Evolutionary conservation across 2,113 vertebrate genomes (phyloP).

Genomic region (Cepphus grylle): DNA sequence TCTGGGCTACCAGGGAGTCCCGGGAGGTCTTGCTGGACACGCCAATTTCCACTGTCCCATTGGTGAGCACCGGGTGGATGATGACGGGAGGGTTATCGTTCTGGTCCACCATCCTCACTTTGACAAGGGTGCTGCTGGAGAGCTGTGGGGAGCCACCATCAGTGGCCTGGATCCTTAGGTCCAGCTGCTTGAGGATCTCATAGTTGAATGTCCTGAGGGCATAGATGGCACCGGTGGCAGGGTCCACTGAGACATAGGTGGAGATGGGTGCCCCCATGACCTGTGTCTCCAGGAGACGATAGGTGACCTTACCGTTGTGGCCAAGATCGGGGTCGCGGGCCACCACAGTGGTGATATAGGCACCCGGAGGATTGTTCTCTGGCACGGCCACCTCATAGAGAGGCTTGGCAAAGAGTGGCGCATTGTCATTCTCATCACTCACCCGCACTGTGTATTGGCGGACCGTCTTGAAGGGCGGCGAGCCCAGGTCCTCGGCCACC

Average conservation of each 20-base stretch:
- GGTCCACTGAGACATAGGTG: slow-evolving; percentile 90
- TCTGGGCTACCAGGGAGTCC: slow-evolving; percentile 84
- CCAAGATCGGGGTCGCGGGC: slow-evolving; percentile 86
- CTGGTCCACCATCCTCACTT: slow-evolving; percentile 89
- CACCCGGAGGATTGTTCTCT: slow-evolving; percentile 88
- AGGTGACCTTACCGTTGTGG: slow-evolving; percentile 86
- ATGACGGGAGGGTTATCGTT: slow-evolving; percentile 91
- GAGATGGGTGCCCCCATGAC: slow-evolving; percentile 82
- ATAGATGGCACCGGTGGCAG: slow-evolving; percentile 87
- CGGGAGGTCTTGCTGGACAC: slow-evolving; percentile 85
- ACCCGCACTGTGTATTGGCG: slow-evolving; percentile 84
- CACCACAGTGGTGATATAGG: slow-evolving; percentile 84
- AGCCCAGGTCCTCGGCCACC: slow-evolving; percentile 91
- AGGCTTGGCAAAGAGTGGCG: slow-evolving; percentile 81
- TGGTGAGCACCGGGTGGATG: slow-evolving; percentile 81
- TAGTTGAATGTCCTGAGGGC: slow-evolving; percentile 93
- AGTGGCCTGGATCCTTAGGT: slow-evolving; percentile 86
- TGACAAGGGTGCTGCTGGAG: slow-evolving; percentile 85
- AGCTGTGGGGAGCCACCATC: slow-evolving; percentile 91
- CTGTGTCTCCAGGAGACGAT: slow-evolving; percentile 82
- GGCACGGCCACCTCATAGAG: slow-evolving; percentile 84
- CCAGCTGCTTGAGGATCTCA: slow-evolving; percentile 86
- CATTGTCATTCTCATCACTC: slow-evolving; percentile 91
- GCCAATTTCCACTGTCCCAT: slow-evolving; percentile 85
- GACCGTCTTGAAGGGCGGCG: slow-evolving; percentile 82